Percentiles rank a stretch among this genome's conserved stretches.
phyloP scores from a whole-genome alignment of 2,113 vertebrate species.

The Octodon degus region DNA sequence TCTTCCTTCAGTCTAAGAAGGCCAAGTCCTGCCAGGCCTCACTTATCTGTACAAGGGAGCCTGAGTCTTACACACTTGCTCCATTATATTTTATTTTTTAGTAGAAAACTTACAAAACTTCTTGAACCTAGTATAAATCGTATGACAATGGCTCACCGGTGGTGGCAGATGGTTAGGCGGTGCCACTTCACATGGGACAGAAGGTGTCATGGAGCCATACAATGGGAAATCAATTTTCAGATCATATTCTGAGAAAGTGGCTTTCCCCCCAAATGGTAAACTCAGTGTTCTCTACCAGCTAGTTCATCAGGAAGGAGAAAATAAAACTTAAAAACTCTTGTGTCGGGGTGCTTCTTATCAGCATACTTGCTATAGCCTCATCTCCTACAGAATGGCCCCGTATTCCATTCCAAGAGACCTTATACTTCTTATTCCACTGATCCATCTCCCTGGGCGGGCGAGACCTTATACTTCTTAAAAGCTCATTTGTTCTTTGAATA shows the following conservation, averaged over 20 bases:
- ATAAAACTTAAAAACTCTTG: background rate
- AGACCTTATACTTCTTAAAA: conserved; percentile 9
- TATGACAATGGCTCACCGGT: background rate
- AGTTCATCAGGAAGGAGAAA: background rate
- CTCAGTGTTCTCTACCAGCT: background rate
- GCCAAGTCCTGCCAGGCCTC: background rate
- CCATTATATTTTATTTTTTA: background rate
- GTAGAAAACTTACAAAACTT: conserved; percentile 21
- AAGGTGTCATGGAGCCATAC: background rate
- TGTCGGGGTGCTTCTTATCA: background rate
- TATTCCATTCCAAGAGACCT: conserved; percentile 23
- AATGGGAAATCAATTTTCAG: background rate
- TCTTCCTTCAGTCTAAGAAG: background rate
- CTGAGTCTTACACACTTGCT: background rate
- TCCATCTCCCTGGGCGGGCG: too few relatives aligned
- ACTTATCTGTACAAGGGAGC: background rate
- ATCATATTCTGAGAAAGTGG: background rate
- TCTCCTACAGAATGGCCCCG: background rate
- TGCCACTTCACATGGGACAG: background rate
- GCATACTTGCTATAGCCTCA: background rate
- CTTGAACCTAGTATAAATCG: background rate
- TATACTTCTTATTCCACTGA: conserved; percentile 27
- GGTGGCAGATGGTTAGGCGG: background rate
- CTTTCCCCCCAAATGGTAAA: background rate
- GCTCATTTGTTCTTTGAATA: conserved; percentile 5